Base-by-base conservation (phyloP, 2,113 vertebrate genomes). In the Barbus barbus region DNA sequence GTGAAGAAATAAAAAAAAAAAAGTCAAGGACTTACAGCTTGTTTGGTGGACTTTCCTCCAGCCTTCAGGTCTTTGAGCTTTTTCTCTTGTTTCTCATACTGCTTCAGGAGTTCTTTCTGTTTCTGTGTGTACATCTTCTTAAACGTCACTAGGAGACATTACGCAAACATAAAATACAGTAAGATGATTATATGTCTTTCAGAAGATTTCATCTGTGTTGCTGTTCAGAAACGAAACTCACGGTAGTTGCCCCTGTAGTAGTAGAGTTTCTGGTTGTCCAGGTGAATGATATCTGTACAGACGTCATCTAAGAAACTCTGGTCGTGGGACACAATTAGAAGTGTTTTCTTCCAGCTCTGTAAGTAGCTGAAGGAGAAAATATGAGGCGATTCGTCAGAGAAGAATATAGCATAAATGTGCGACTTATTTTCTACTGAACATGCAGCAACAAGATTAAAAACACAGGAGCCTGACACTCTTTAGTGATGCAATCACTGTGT, bases 91-190 rank as follows among this genome's bases (percentile, higher is more conserved):
- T 98, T 97, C 82, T 98, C 97, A 0, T 97, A 98, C 84, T 96
- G 96, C 75, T 97, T 98, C 88, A 96, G 93, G 56, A 97, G 90
- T 53, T 97, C 96, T 31, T 97, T 97, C 90, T 98, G 97, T 89
- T 98, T 98, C 87, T 98, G 97, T 76, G 95, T 93, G 38, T 97
- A 97, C 97, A 98, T 97, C 92, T 98, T 98, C 93, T 98, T 98
- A 88, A 98, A 98, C 13, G 96, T 95, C 93, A 97, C 96, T 97
- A 83, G 0, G 1, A 78, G 4, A 48, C 13, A 16, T 48, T 1
- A 48, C 5, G 46, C 46, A 48, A 76, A 44, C 5, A 31, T 3
- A 71, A 82, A n/a, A 58, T 58, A 31, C 12, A 82, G 26, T 38
- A 5, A 20, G 12, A 28, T n/a, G 22, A 71, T 22, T 71, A 38